Percentiles rank a stretch among this genome's conserved stretches.
Conservation (phyloP, 2,113 vertebrate species). For the Panthera uncia region DNA sequence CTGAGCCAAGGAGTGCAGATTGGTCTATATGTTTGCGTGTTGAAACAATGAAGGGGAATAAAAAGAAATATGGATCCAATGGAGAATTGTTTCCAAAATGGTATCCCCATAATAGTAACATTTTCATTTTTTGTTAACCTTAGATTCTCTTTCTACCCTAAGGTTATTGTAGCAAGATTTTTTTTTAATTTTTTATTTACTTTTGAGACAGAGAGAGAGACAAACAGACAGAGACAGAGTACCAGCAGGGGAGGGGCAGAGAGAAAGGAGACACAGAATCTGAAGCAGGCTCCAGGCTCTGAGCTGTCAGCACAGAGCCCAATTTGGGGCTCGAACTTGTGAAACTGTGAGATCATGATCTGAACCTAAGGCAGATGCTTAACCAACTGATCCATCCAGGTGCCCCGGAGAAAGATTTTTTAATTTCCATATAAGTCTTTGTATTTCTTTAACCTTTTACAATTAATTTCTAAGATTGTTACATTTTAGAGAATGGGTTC, state of each 20-base stretch:
- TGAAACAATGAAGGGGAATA: not conserved
- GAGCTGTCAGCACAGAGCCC: no score
- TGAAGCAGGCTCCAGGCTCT: no score
- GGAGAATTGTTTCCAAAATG: not conserved
- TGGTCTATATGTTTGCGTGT: not conserved
- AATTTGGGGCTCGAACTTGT: no score
- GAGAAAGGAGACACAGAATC: no score
- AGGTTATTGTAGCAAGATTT: not conserved
- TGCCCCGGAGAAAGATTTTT: not conserved
- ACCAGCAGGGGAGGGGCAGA: no score
- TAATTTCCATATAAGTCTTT: not conserved
- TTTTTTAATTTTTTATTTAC: no score
- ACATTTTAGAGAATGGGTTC: not conserved
- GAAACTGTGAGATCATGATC: no score
- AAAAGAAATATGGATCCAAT: not conserved
- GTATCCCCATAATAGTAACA: not conserved
- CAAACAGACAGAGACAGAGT: no score
- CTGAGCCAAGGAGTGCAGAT: not conserved
- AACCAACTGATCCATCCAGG: no score
- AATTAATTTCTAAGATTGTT: not conserved
- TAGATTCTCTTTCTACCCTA: not conserved
- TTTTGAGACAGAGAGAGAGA: no score
- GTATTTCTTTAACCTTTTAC: not conserved
- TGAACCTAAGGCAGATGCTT: no score
- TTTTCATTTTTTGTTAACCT: not conserved